A percentile compares a stretch with the other conserved stretches of the same genome.
These are phyloP conservation scores for Apodemia duryi DNA, from an alignment of 2,888 invertebrate species.

Conservation along the genomic window DNA sequence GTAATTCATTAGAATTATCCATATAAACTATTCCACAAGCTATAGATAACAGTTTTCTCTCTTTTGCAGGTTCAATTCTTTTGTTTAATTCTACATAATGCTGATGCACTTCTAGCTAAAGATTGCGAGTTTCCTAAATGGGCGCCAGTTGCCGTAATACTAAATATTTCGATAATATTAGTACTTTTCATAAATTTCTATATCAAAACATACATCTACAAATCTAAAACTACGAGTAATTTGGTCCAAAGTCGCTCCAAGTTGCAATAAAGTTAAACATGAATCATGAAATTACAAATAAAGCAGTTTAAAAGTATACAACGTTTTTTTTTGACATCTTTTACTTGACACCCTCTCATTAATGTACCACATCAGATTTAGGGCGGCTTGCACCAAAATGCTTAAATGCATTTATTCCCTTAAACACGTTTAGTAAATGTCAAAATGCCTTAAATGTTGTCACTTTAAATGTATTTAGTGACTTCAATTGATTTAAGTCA, in stretches of 20 bases:
- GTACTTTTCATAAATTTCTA: conserved; percentile 84
- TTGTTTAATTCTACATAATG: conserved; percentile 76
- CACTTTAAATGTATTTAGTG: no score
- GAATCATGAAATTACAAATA: neutral
- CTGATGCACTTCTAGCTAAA: conserved; percentile 57
- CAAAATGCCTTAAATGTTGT: neutral
- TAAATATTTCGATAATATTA: conserved; percentile 83
- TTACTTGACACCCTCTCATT: neutral
- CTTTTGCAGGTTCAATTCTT: conserved; percentile 81
- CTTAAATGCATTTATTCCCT: no score
- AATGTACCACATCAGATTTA: neutral
- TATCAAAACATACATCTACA: conserved; percentile 78
- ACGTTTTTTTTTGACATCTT: neutral
- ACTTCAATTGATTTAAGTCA: no score
- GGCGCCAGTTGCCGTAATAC: conserved; percentile 72
- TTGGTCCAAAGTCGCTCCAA: neutral
- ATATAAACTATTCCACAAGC: no score
- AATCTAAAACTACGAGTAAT: conserved; percentile 36
- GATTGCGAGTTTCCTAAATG: conserved; percentile 81
- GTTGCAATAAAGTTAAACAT: no score
- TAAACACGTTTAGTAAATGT: neutral
- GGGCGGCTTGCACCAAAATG: no score
- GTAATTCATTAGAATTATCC: no score
- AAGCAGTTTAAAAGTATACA: neutral
- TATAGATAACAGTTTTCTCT: neutral